These are phyloP conservation scores for Ctenochaetus hawaiiensis DNA, from an alignment of 2,797 vertebrate species.

Conservation along the genomic window DNA sequence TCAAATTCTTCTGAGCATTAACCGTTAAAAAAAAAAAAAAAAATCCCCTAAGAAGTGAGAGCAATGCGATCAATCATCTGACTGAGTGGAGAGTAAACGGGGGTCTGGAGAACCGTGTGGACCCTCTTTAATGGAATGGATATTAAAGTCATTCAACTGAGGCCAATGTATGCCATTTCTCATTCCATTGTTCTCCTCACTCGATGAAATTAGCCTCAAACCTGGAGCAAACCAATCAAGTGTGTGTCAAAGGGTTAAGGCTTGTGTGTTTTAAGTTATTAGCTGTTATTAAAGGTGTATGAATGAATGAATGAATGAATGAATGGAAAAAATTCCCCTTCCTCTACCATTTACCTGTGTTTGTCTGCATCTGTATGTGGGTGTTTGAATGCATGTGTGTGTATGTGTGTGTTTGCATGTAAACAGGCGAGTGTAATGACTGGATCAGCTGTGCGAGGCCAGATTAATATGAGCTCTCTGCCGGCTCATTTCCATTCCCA, in stretches of 20 bases:
- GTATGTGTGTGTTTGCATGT: conserved; percentile 69
- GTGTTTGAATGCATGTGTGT: conserved; percentile 41
- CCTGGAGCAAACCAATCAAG: conserved; percentile 71
- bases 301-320: conserved; percentile 32
- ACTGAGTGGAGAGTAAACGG: conserved; percentile 65
- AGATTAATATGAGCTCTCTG: conserved; percentile 84
- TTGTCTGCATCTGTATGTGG: conserved; percentile 23
- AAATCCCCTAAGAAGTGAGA: conserved; percentile 55
- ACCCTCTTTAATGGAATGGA: conserved; percentile 74
- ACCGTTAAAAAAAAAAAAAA: conserved; percentile 41
- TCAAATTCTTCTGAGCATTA: conserved; percentile 74
- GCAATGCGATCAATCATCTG: conserved; percentile 75
- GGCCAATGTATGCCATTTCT: conserved; percentile 81
- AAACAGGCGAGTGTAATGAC: conserved; percentile 80
- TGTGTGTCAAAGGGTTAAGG: conserved; percentile 57
- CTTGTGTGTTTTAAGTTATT: conserved; percentile 39
- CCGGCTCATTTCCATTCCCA: conserved; percentile 86
- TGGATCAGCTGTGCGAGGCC: conserved; percentile 79
- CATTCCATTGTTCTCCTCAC: conserved; percentile 75
- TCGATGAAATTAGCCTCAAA: conserved; percentile 78
- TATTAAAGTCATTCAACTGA: conserved; percentile 82
- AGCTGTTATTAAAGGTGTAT: conserved; percentile 40
- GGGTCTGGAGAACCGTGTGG: conserved; percentile 63
- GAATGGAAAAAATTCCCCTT: conserved; percentile 10
- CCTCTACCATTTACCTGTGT: neutral